Conservation (phyloP, 2,113 vertebrate species). For the Phyllostomus hastatus region DNA sequence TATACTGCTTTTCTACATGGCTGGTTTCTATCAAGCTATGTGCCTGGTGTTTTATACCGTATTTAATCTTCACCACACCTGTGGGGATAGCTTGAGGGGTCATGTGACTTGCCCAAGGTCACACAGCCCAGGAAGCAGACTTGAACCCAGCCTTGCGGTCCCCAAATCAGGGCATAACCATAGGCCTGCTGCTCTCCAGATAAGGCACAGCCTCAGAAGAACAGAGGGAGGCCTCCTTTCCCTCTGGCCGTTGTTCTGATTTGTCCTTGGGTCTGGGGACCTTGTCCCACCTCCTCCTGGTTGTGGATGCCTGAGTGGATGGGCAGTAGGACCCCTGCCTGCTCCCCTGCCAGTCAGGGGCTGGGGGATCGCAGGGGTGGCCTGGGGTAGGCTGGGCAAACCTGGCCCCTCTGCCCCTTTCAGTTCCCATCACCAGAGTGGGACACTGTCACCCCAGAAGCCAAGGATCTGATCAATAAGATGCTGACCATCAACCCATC, state of each 20-base stretch:
- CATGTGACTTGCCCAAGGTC: background rate
- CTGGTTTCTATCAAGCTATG: background rate
- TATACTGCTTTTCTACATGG: background rate
- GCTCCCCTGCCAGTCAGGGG: slow-evolving; percentile 77
- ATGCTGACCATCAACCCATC: slow-evolving; percentile 97
- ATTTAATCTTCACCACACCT: background rate
- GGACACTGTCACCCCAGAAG: slow-evolving; percentile 97
- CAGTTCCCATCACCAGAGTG: slow-evolving; percentile 97
- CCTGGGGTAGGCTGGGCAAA: slow-evolving; percentile 71
- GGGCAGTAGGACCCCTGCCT: slow-evolving; percentile 65
- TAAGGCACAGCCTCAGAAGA: background rate
- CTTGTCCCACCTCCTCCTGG: background rate
- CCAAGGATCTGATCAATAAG: slow-evolving; percentile 97
- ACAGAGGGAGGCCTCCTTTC: background rate
- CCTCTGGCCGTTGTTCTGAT: background rate
- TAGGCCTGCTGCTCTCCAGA: background rate
- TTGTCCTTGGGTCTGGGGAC: background rate
- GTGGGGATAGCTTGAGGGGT: background rate
- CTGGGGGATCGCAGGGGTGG: slow-evolving; percentile 70
- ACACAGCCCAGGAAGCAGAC: background rate
- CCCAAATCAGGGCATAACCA: background rate
- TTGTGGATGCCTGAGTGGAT: background rate
- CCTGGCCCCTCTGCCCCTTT: slow-evolving; percentile 71
- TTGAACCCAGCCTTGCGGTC: background rate
- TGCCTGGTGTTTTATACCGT: background rate